Conservation (phyloP, 2,113 vertebrate species). For the Xenopus laevis region DNA sequence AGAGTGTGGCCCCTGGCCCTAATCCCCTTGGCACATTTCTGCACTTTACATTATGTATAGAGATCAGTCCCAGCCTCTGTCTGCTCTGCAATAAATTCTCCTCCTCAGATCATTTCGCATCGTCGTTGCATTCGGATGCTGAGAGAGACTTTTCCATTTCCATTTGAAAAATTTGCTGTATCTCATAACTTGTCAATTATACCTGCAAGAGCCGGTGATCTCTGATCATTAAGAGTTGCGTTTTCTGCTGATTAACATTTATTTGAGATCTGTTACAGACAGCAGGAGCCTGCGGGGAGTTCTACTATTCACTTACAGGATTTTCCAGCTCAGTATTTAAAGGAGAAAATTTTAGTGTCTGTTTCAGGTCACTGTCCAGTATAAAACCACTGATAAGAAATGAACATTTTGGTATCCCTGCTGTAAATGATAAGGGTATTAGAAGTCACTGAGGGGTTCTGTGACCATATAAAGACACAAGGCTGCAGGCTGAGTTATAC, state of each 20-base stretch:
- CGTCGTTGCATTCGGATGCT: conserved; percentile 1
- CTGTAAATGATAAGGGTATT: too few relatives aligned
- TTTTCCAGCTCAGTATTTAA: conserved; percentile 22
- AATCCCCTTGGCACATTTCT: conserved; percentile 2
- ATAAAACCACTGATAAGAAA: too few relatives aligned
- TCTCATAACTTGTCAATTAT: conserved; percentile 31
- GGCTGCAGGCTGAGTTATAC: too few relatives aligned
- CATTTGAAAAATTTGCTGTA: conserved; percentile 44
- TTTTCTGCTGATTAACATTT: conserved; percentile 43
- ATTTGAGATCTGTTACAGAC: conserved; percentile 27
- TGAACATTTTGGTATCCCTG: too few relatives aligned
- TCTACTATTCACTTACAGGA: neutral
- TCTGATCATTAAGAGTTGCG: conserved; percentile 21
- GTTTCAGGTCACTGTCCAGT: too few relatives aligned
- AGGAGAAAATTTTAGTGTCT: conserved; percentile 3
- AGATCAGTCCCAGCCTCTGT: neutral
- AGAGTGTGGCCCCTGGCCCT: neutral
- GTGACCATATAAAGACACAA: too few relatives aligned
- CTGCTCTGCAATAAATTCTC: conserved; percentile 33
- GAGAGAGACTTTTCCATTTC: conserved; percentile 34
- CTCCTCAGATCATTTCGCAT: conserved; percentile 27
- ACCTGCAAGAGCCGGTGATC: conserved; percentile 36
- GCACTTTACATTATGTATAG: neutral
- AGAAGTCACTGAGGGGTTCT: too few relatives aligned
- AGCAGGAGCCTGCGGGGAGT: neutral